These are phyloP conservation scores for Boleophthalmus pectinirostris DNA, from an alignment of 2,113 vertebrate genomes.

Conservation along the genomic window DNA sequence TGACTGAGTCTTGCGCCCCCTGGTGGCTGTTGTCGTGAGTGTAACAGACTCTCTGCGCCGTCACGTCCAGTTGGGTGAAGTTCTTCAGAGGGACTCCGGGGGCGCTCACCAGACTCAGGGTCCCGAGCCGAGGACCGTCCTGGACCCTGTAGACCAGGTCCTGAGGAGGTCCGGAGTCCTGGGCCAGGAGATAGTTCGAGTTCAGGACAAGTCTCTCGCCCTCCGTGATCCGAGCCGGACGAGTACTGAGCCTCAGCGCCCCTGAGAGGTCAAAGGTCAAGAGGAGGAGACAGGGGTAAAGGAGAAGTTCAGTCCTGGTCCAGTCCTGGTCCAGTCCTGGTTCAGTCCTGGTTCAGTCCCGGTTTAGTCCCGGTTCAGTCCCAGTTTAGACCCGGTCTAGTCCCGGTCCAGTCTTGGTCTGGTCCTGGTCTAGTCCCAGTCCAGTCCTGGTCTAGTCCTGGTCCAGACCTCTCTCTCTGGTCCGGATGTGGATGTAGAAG, in stretches of 20 bases:
- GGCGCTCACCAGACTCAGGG: constrained; percentile 85
- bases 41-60: constrained; percentile 84
- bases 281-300: neutral
- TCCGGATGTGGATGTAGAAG: constrained; percentile 65
- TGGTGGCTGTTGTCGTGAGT: constrained; percentile 84
- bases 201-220: constrained; percentile 91
- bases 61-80: constrained; percentile 90
- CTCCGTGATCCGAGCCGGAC: constrained; percentile 85
- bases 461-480: constrained; percentile 68
- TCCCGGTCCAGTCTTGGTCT: neutral
- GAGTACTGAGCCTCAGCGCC: constrained; percentile 85
- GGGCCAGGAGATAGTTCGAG: constrained; percentile 91
- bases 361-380: neutral
- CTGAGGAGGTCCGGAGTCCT: constrained; percentile 87
- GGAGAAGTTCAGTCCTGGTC: neutral
- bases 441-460: neutral
- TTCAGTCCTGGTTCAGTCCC: neutral
- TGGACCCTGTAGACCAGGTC: constrained; percentile 88
- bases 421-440: neutral
- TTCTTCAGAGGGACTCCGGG: constrained; percentile 80
- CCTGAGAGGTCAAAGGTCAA: constrained; percentile 68
- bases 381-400: neutral
- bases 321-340: too few relatives aligned
- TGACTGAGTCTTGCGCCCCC: constrained; percentile 77
- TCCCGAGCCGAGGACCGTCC: constrained; percentile 85